Evolutionary conservation across 2,113 vertebrate species (phyloP).

Genomic region (Centropristis striata): DNA sequence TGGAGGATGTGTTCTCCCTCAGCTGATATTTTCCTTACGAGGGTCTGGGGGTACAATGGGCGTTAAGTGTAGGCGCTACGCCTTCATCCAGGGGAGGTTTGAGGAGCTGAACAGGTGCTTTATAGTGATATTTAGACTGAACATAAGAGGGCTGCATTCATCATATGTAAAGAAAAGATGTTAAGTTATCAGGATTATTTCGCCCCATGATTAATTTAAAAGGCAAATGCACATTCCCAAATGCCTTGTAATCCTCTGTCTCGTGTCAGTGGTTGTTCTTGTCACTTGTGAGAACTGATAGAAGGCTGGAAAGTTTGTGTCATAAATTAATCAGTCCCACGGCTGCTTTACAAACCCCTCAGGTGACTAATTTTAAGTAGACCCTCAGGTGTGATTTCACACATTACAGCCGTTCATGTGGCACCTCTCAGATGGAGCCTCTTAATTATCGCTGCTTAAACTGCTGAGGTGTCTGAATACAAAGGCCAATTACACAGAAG

Average conservation of each 20-base stretch:
- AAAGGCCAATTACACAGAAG: constrained; percentile 71
- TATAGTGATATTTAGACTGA: constrained; percentile 57
- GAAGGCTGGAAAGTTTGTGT: constrained; percentile 39
- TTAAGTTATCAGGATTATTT: constrained; percentile 50
- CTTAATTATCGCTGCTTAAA: constrained; percentile 81
- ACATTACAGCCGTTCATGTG: constrained; percentile 68
- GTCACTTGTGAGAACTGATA: constrained; percentile 20
- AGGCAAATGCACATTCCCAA: constrained; percentile 32
- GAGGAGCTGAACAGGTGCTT: constrained; percentile 75
- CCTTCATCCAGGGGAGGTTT: constrained; percentile 52
- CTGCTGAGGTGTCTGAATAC: constrained; percentile 74
- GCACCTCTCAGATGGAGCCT: constrained; percentile 68
- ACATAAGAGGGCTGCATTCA: constrained; percentile 38
- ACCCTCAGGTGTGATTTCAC: constrained; percentile 80
- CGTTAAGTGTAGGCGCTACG: constrained; percentile 66
- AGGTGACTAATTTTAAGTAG: constrained; percentile 78
- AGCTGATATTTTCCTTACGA: constrained; percentile 78
- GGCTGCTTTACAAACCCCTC: constrained; percentile 71
- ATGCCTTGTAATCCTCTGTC: constrained; percentile 27
- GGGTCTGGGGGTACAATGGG: constrained; percentile 61
- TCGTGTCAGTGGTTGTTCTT: constrained; percentile 43
- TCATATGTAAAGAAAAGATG: not conserved
- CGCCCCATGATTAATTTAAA: constrained; percentile 34
- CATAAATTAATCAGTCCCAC: constrained; percentile 51
- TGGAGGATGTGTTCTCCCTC: constrained; percentile 83